Conservation (phyloP, 2,113 vertebrate genomes). For the Romanogobio albipinnatus region DNA sequence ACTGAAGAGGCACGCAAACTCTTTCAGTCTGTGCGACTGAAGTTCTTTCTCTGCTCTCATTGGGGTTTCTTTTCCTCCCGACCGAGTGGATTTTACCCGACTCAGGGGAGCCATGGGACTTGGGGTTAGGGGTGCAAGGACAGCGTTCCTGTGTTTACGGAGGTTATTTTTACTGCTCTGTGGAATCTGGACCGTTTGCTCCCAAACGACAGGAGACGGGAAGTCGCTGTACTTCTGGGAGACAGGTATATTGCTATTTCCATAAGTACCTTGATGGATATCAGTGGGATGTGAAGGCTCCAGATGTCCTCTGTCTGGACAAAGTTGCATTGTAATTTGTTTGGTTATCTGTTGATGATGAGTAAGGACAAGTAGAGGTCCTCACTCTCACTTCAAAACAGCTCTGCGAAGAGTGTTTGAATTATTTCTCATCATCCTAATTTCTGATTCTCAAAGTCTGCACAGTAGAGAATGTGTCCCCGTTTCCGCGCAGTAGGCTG, state of each 20-base stretch:
- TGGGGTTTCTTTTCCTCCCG: slow-evolving; percentile 14
- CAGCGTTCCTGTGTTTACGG: slow-evolving; percentile 66
- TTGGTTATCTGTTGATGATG: background rate
- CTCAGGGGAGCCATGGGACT: slow-evolving; percentile 81
- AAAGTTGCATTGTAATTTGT: slow-evolving; percentile 3
- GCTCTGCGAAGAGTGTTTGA: slow-evolving; percentile 20
- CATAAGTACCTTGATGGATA: slow-evolving; percentile 53
- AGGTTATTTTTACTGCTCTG: slow-evolving; percentile 78
- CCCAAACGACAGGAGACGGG: slow-evolving; percentile 82
- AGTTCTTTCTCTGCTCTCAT: slow-evolving; percentile 51
- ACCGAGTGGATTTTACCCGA: slow-evolving; percentile 71
- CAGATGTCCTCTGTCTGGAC: background rate
- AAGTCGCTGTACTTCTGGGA: slow-evolving; percentile 92
- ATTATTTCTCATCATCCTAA: slow-evolving; percentile 36
- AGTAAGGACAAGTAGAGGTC: slow-evolving; percentile 20
- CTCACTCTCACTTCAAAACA: slow-evolving; percentile 24
- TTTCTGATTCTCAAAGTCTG: slow-evolving; percentile 33
- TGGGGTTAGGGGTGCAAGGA: slow-evolving; percentile 67
- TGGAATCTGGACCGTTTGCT: slow-evolving; percentile 68
- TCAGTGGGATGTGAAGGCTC: slow-evolving; percentile 27
- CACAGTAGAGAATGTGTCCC: slow-evolving; percentile 6
- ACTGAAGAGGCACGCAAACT: slow-evolving; percentile 60
- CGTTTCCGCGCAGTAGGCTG: slow-evolving; percentile 29
- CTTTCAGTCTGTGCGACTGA: slow-evolving; percentile 19
- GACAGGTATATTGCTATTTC: slow-evolving; percentile 82